Evolutionary conservation across 2,888 invertebrate species (phyloP), one percentile per base, ranked within the genome.

Genomic region (Polymixis lichenea): DNA sequence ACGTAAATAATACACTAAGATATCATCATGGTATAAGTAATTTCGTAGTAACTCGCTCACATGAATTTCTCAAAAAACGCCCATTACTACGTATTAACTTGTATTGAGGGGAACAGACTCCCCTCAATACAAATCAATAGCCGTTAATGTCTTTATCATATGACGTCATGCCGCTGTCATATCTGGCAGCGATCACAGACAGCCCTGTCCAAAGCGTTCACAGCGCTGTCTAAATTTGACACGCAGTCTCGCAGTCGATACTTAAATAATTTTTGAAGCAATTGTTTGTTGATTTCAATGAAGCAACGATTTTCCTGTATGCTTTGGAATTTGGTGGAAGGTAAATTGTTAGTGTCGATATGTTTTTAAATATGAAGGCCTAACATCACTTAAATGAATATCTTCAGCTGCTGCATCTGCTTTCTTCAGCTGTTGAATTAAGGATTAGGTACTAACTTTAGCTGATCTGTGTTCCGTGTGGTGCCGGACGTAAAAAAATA

Each of bases 141-240:
- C 9, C 0, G 2, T 55, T 25, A 67, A 80, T 56, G 51, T 65
- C 51, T 77, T 38, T 72, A 77, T 81, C 53, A 61, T 11, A 11
- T 81, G 55, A 70, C 65, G 69, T 68, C 75, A 75, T 15, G 25
- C 25, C 6, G n/a, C 53, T 61, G 68, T 72, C 67, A 77, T 13
- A 32, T 77, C 77, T 77, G 80, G 9, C 65, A 80, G 38, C 28
- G 28, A 58, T 58, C 58, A n/a, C 19, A 51, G 49, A 76, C 58
- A 67, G 58, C 19, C 38, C 8, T 49, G 38, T 75, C 56, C 58
- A 46, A 17, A 28, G 53, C 17, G n/a, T 49, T 68, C 64, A 55
- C 22, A 17, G 3, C 49, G 7, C 25, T 19, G 56, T 58, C n/a
- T 43, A 9, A 51, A 60, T 68, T 74, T 58, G 17, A 65, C 15